A percentile compares a stretch with the other conserved stretches of the same genome.
phyloP scores from a whole-genome alignment of 2,797 vertebrate genomes.

The Paratrypauchen microcephalus region DNA sequence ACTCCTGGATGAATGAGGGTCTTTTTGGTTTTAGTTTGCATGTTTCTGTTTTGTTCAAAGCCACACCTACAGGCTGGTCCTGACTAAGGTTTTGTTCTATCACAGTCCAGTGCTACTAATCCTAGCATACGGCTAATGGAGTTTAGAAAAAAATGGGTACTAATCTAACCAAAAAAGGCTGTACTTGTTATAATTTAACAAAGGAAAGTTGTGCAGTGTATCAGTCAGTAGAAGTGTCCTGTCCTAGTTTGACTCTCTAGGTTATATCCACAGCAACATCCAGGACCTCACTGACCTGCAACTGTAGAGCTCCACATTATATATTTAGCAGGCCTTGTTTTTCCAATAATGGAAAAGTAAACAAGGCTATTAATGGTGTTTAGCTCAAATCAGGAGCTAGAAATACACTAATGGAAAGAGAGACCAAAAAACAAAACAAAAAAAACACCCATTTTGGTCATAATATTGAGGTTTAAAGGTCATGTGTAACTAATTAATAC shows the following conservation, averaged over 20 bases:
- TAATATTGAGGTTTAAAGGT: background rate
- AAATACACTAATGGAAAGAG: constrained; percentile 6
- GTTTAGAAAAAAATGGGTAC: too few species aligned
- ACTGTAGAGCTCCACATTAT: constrained; percentile 1
- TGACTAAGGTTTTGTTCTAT: too few species aligned
- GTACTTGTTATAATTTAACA: too few species aligned
- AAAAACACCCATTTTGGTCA: background rate
- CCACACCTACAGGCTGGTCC: too few species aligned
- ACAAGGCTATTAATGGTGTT: background rate
- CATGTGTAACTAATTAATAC: too few species aligned
- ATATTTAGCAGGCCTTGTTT: constrained; percentile 10
- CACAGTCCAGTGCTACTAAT: too few species aligned
- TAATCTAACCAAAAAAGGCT: too few species aligned
- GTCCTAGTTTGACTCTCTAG: background rate
- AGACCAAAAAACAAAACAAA: too few species aligned
- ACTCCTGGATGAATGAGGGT: too few species aligned
- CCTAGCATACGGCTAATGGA: too few species aligned
- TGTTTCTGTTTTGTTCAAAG: too few species aligned
- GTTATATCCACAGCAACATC: constrained; percentile 8
- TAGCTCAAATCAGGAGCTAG: constrained; percentile 6
- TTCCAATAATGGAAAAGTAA: background rate
- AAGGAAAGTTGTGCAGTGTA: background rate
- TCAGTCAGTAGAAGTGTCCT: background rate
- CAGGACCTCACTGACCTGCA: constrained; percentile 9
- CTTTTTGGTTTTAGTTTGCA: too few species aligned